These are phyloP conservation scores for Cephus rjabovi DNA, from an alignment of 2,888 invertebrate genomes.

Conservation along the genomic window DNA sequence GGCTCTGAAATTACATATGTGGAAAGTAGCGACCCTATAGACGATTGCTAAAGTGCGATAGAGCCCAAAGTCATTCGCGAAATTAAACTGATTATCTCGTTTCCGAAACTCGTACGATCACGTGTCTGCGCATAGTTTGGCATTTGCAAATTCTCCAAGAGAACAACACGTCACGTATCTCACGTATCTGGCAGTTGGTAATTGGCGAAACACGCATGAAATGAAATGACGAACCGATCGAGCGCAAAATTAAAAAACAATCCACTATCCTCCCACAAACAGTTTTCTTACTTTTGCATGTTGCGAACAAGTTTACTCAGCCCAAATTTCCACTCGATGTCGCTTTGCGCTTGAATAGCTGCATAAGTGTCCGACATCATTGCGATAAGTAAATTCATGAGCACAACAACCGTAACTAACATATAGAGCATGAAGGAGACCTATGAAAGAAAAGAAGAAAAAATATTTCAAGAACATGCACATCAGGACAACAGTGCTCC, in stretches of 20 bases:
- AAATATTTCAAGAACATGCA: background rate
- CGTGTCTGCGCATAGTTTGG: background rate
- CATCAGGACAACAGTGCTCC: background rate
- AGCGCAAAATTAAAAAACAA: no score
- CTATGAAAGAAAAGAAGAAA: conserved; percentile 33
- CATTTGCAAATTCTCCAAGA: background rate
- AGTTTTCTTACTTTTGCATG: conserved; percentile 72
- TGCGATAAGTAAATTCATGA: conserved; percentile 99
- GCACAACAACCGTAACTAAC: conserved; percentile 98
- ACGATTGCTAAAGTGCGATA: background rate
- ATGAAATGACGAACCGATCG: background rate
- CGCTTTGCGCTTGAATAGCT: conserved; percentile 88
- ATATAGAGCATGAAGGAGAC: conserved; percentile 92
- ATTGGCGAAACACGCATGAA: background rate
- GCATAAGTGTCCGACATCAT: conserved; percentile 99
- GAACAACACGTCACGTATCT: background rate
- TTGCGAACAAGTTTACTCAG: conserved; percentile 79
- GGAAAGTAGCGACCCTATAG: background rate
- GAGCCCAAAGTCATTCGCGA: background rate
- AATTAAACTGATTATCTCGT: background rate
- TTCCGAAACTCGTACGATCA: background rate
- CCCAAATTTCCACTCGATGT: conserved; percentile 84
- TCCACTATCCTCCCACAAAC: background rate
- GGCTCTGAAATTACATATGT: conserved; percentile 60
- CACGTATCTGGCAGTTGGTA: background rate